Base-by-base conservation (phyloP, 2,113 vertebrate genomes). In the Lepus americanus region DNA sequence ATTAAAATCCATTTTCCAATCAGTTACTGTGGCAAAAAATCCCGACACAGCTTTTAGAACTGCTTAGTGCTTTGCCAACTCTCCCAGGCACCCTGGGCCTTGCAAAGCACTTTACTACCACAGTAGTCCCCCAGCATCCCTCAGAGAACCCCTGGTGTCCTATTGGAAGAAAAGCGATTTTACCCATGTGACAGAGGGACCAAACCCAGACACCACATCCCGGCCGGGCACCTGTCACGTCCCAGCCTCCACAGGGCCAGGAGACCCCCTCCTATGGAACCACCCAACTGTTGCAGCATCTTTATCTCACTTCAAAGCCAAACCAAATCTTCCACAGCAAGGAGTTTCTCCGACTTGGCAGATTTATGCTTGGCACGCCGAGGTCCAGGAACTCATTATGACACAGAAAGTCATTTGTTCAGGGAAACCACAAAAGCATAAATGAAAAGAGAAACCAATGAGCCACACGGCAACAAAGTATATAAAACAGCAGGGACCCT, bases 401-500 rank as follows among this genome's bases (percentile, higher is more conserved):
- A 92, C 87, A 87, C 64, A 78, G 33, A 95, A 96, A 84, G 31
- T 90, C 61, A 22, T 95, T 97, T 89, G 67, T 93, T 94, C 80
- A 86, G 67, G 94, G 88, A 97, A 94, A 93, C 44, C 69, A 80
- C 90, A 96, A 94, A 96, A 94, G 94, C 92, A 92, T 89, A 95
- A 93, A 94, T 33, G 86, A 94, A 92, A 93, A 94, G 69, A 95
- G 74, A 93, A 97, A 64, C 78, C 95, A 96, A 90, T 67, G 95
- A 97, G 84, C 94, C 94, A 87, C 94, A 89, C 2, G 25, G 85
- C 82, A 94, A 63, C 87, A 77, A 90, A 94, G 74, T 39, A 79
- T 66, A 97, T 96, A 88, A 97, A 96, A 90, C 94, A 97, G 88
- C 87, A 94, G 96, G 87, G 93, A 55, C 33, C 77, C 55, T 49